Base-by-base conservation (phyloP, 2,113 vertebrate species). In the Pontoporia blainvillei region DNA sequence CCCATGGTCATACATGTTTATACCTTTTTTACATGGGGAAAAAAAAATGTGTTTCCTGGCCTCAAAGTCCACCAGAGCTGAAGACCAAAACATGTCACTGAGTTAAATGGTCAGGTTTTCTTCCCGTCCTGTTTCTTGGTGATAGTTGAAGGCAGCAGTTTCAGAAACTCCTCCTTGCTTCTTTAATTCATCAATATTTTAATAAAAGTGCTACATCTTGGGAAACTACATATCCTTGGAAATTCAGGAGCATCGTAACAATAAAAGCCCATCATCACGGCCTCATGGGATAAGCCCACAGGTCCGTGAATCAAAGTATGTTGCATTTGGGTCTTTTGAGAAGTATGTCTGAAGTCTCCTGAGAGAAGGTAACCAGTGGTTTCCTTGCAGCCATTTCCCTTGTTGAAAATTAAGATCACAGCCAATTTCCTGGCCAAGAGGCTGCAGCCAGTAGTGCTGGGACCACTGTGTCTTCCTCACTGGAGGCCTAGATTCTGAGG, bases 381-480 rank as follows among this genome's bases (percentile, higher is more conserved):
- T 6, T 39, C 34, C 66, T 73, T 21, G n/a, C 3, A 81, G 52
- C 29, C 87, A 36, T 59, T 88, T 73, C 72, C 76, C 78, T 75
- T 79, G 76, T 54, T 27, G 39, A 71, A 86, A 86, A 79, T 61
- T 20, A 36, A 83, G 54, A 54, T 39, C 23, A 12, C 2, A 1
- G 52, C 29, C 46, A 67, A 61, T 25, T 36, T 81, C 34, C 44
- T 46, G 41, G 52, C 64, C 12, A 1, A 10, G 25, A 82, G 34
- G 1, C 6, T 31, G 31, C 36, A 73, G 34, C 27, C 29, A 23
- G 25, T 9, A 2, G 12, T 3, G 15, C 34, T 7, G 0, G 3
- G 8, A 31, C 25, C 29, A 4, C 57, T 4, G 6, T 0, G 0
- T 39, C 61, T 52, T 61, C 9, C 23, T 92, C 52, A 1, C 67